Conservation (phyloP, 2,888 invertebrate species). For the Chloroclystis v-ata region DNA sequence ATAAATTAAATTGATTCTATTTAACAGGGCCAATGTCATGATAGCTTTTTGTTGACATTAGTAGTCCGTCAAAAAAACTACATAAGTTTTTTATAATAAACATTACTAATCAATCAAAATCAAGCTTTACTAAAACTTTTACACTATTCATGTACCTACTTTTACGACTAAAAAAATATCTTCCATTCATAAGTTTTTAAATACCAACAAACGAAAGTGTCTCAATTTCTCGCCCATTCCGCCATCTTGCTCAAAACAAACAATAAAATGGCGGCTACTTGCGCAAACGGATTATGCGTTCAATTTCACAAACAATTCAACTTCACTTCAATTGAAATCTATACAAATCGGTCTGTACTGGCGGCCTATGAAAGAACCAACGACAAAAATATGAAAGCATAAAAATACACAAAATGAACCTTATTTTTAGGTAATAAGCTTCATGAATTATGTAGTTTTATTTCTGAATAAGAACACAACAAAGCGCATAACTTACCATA, state of each 20-base stretch:
- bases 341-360: constrained; percentile 53
- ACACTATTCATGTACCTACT: not conserved
- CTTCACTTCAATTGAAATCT: constrained; percentile 44
- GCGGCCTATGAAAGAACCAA: constrained; percentile 30
- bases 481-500: not conserved
- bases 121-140: not conserved
- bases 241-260: constrained; percentile 43
- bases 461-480: not conserved
- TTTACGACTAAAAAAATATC: constrained; percentile 1
- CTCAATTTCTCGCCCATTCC: constrained; percentile 43
- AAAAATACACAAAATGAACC: not conserved
- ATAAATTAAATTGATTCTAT: too few relatives aligned
- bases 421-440: not conserved
- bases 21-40: too few relatives aligned
- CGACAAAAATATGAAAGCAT: constrained; percentile 4
- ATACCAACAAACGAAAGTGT: constrained; percentile 36
- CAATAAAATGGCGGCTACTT: constrained; percentile 43
- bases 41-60: too few relatives aligned
- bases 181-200: not conserved
- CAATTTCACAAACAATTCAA: constrained; percentile 58
- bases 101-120: too few relatives aligned
- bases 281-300: constrained; percentile 56
- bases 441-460: not conserved
- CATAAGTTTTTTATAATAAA: too few relatives aligned
- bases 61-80: too few relatives aligned